Base-by-base conservation (phyloP, 2,113 vertebrate species). In the Scomber scombrus region DNA sequence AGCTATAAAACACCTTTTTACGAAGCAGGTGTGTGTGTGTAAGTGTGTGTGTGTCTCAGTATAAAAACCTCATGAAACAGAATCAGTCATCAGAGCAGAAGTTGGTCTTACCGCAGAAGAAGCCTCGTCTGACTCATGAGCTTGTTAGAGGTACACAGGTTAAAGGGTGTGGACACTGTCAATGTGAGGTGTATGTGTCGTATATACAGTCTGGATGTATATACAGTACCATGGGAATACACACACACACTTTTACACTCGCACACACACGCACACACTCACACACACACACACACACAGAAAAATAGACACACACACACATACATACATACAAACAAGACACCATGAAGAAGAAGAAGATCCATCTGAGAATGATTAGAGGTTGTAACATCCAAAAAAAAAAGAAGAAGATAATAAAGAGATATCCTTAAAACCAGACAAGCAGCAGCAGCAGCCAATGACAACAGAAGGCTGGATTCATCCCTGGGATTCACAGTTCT, bases 121-220 rank as follows among this genome's bases (percentile, higher is more conserved):
- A n/a, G 69, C 57, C 47, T 80, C 72, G 58, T 74, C 16, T 34
- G 70, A 78, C 71, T 73, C 71, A 66, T 49, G 82, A 76, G 47
- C 60, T 60, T 47, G 71, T 85, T 85, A 60, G 71, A 66, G 55
- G 2, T 1, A 26, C 69, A 52, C 18, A 62, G 15, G 70, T 79
- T 84, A 78, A 55, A 26, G 77, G 78, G 85, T 26, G 90, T 70
- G 87, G 87, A 90, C 70, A 88, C 71, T 71, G 81, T 91, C 85
- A 81, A 90, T 92, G 88, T 81, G 86, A 86, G 90, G 89, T 83
- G 84, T 88, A 93, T 93, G 93, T 77, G 86, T 91, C 89, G 90
- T 94, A 94, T 93, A 94, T 94, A 94, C 93, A 94, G 79, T 71
- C 68, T 78, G 67, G 56, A 71, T 93, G 93, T 94, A 94, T 93